Evolutionary conservation across 1,140 invertebrate genomes (phyloP).

Genomic region (Asobara japonica): DNA sequence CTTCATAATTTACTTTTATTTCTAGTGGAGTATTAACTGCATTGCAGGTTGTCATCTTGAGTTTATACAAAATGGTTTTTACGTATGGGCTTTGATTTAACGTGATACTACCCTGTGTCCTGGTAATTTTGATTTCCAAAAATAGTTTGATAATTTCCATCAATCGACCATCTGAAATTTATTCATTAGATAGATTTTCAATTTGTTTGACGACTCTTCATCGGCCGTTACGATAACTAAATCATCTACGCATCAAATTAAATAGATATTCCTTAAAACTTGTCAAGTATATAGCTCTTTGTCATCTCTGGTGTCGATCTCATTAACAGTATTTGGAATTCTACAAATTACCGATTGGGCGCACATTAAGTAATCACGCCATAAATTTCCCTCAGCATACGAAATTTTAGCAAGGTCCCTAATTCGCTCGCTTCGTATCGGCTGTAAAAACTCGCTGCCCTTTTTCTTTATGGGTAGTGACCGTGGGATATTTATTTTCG

Average conservation of each 20-base stretch:
- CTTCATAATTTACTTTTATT: conserved; percentile 27
- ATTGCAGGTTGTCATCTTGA: conserved; percentile 33
- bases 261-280: conserved; percentile 35
- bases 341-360: conserved; percentile 34
- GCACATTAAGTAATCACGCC: not conserved
- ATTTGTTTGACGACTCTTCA: not conserved
- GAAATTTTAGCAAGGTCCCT: too few relatives aligned
- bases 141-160: conserved; percentile 36
- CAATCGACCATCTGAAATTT: conserved; percentile 31
- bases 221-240: conserved; percentile 15
- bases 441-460: too few relatives aligned
- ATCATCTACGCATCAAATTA: conserved; percentile 37
- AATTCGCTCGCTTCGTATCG: too few relatives aligned
- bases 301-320: conserved; percentile 49
- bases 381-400: conserved; percentile 49
- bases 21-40: conserved; percentile 24
- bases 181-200: conserved; percentile 26
- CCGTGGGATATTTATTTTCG: too few relatives aligned
- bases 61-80: conserved; percentile 25
- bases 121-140: conserved; percentile 35
- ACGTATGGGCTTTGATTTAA: conserved; percentile 25
- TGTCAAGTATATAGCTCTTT: conserved; percentile 29
- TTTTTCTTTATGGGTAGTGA: too few relatives aligned
- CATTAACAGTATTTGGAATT: conserved; percentile 37
- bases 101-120: conserved; percentile 9